These are phyloP conservation scores for Himalopsyche tibetana DNA, from an alignment of 2,888 invertebrate genomes.

Conservation along the genomic window DNA sequence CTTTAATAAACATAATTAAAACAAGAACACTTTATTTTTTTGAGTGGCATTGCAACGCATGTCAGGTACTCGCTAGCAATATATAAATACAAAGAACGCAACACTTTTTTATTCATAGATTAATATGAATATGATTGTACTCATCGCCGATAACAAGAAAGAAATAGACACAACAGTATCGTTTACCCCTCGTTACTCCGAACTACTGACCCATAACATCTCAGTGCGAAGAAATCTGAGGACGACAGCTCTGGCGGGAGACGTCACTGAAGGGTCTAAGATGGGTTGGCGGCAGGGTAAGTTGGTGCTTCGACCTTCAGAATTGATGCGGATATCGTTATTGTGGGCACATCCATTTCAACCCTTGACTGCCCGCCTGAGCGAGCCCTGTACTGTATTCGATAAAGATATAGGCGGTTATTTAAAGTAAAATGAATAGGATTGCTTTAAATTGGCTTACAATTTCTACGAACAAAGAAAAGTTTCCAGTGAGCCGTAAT, in stretches of 20 bases:
- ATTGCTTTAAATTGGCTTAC: background rate
- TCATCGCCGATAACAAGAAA: background rate
- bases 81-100: no score
- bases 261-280: background rate
- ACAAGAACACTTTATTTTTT: no score
- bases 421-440: background rate
- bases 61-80: no score
- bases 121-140: no score
- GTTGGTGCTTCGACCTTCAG: background rate
- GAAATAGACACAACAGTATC: background rate
- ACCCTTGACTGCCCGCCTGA: background rate
- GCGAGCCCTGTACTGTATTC: background rate
- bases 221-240: constrained; percentile 47
- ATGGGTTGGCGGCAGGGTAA: background rate
- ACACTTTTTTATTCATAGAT: no score
- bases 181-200: constrained; percentile 49
- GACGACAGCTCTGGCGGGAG: constrained; percentile 11
- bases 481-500: background rate
- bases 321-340: constrained; percentile 26
- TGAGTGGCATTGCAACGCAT: no score
- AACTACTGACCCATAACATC: constrained; percentile 61
- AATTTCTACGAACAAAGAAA: constrained; percentile 10
- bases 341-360: constrained; percentile 11
- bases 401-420: background rate
- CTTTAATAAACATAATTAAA: no score